A percentile compares a stretch with the other conserved stretches of the same genome.
Evolutionary conservation across 2,888 invertebrate genomes (phyloP).

Genomic region (Thalpophila matura): DNA sequence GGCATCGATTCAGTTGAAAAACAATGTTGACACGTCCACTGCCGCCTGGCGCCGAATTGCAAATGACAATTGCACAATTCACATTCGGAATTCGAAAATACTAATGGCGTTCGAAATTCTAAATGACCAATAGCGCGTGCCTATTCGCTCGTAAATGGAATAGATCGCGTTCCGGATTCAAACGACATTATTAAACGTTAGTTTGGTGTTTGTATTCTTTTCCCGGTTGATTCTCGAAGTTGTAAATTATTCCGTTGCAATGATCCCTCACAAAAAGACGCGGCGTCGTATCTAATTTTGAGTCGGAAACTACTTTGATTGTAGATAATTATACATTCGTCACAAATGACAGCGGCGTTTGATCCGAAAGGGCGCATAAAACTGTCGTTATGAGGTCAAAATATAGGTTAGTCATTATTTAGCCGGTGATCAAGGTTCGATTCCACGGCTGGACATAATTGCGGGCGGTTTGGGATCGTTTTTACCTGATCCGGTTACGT

Average conservation of each 20-base stretch:
- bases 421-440: slow-evolving; percentile 68
- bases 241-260: slow-evolving; percentile 37
- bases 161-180: slow-evolving; percentile 75
- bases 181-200: slow-evolving; percentile 69
- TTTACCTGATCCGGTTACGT: slow-evolving; percentile 79
- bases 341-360: slow-evolving; percentile 68
- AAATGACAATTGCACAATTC: slow-evolving; percentile 83
- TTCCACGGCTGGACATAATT: slow-evolving; percentile 77
- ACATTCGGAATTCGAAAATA: slow-evolving; percentile 83
- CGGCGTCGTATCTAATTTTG: slow-evolving; percentile 30
- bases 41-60: slow-evolving; percentile 84
- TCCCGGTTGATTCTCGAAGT: slow-evolving; percentile 46
- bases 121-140: slow-evolving; percentile 78
- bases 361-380: slow-evolving; percentile 68
- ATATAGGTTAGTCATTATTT: slow-evolving; percentile 81
- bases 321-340: slow-evolving; percentile 61
- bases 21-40: slow-evolving; percentile 82
- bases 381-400: slow-evolving; percentile 79
- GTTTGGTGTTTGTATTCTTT: slow-evolving; percentile 49
- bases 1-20: slow-evolving; percentile 76
- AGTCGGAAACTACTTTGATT: slow-evolving; percentile 49
- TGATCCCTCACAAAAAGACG: slow-evolving; percentile 11
- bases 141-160: slow-evolving; percentile 70
- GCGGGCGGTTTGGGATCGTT: slow-evolving; percentile 71
- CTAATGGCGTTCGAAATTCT: slow-evolving; percentile 81